phyloP scores from a whole-genome alignment of 2,113 vertebrate species.

The Prochilodus magdalenae region DNA sequence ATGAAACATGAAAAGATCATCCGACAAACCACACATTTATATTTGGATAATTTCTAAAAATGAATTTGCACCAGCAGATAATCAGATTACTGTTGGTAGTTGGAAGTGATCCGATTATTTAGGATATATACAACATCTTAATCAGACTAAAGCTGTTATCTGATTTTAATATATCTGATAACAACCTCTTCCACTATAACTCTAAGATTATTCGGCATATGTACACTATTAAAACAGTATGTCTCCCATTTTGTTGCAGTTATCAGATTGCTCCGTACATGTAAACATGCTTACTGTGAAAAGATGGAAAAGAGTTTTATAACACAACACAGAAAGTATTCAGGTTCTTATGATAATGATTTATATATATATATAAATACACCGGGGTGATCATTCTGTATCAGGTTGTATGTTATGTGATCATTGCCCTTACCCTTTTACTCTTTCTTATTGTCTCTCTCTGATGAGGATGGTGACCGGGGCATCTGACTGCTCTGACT shows the following conservation, averaged over 20 bases:
- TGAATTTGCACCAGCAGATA: background rate
- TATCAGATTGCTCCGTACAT: too few relatives aligned
- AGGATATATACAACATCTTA: background rate
- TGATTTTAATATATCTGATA: too few relatives aligned
- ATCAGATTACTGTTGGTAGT: background rate
- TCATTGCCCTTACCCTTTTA: background rate
- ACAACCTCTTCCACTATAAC: too few relatives aligned
- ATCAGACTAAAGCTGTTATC: too few relatives aligned
- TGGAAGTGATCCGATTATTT: background rate
- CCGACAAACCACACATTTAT: too few relatives aligned
- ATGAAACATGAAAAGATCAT: too few relatives aligned
- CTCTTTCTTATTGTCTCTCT: background rate
- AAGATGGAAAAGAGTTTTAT: background rate
- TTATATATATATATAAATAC: too few relatives aligned
- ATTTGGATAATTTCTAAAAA: too few relatives aligned
- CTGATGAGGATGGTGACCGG: slow-evolving; percentile 67
- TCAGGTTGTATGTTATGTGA: background rate
- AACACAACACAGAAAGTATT: background rate
- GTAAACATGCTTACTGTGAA: background rate
- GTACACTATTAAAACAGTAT: too few relatives aligned
- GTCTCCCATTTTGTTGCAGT: too few relatives aligned
- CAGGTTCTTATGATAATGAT: background rate
- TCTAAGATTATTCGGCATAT: too few relatives aligned
- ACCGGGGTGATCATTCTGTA: background rate
- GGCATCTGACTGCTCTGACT: slow-evolving; percentile 74